Base-by-base conservation (phyloP, 2,888 invertebrate species). In the Xestia c-nigrum region DNA sequence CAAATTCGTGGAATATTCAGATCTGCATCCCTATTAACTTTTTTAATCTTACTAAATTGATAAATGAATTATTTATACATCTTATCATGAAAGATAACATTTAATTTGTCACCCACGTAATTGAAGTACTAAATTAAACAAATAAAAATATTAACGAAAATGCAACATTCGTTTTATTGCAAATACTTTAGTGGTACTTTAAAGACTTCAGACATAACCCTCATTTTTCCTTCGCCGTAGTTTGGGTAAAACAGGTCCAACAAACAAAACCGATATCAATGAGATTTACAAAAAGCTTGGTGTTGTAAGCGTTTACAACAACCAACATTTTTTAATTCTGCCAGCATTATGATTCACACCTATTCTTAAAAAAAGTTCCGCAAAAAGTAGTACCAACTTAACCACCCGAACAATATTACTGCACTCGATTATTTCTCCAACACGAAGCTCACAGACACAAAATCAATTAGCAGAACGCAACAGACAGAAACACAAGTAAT, bases 401-500 rank as follows among this genome's bases (percentile, higher is more conserved):
- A 61, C 3, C 21, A n/a, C 46, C 24, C 6, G 31, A 57, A 63
- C 46, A 31, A 59, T 68, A 57, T 64, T 55, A 63, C 69, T 80
- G 61, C 72, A 64, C 59, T 68, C 50, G 21, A 78, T 85, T 76
- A 75, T 66, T 64, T 64, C 59, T 47, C 31, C 12, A 55, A 72
- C 74, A 68, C 64, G 55, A 57, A n/a, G 16, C 47, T 46, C 80
- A 57, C 50, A 75, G 38, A 76, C 80, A 77, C 66, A 75, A 78
- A 85, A 80, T 76, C 78, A 79, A 87, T 81, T 73, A 68, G 64
- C 68, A 68, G 61, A 78, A 67, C 43, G 65, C 68, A 70, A 72
- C 68, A 75, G 65, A 80, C 75, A 65, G 57, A 59, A 80, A 84
- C 79, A 83, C 80, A 78, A 88, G 90, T 92, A 92, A 93, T 93